Evolutionary conservation across 2,113 vertebrate genomes (phyloP).

Genomic region (Macrotus californicus): DNA sequence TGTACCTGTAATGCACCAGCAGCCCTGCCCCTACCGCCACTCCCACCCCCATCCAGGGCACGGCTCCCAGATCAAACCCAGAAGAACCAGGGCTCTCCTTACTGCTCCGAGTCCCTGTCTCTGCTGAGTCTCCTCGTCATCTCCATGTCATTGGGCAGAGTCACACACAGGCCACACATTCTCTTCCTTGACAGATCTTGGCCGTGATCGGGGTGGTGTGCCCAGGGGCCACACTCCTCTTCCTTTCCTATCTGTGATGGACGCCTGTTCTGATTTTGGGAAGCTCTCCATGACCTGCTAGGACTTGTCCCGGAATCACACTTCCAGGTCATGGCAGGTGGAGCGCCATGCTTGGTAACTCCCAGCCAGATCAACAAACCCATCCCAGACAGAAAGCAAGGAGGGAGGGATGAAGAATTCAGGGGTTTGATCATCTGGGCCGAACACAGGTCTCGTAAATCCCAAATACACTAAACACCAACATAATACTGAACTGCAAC

Average conservation of each 20-base stretch:
- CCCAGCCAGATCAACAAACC: background rate
- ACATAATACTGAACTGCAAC: background rate
- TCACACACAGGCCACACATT: background rate
- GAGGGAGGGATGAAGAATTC: background rate
- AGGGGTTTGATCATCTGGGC: background rate
- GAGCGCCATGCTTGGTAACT: fast-evolving
- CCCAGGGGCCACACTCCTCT: background rate
- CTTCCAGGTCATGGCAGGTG: fast-evolving
- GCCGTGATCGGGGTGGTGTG: background rate
- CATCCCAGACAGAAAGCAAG: too few species aligned
- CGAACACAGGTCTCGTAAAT: background rate
- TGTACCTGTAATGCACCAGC: background rate
- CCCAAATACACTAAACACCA: slow-evolving; percentile 13
- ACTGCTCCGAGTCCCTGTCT: background rate
- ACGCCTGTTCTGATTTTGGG: background rate
- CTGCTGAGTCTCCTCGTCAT: background rate
- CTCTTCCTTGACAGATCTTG: background rate
- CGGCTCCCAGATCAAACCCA: background rate
- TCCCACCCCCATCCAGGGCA: background rate
- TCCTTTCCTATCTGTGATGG: background rate
- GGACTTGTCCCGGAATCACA: background rate
- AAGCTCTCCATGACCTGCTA: background rate
- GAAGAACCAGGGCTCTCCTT: background rate
- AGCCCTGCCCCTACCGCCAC: background rate
- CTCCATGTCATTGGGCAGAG: background rate